Percentiles rank a stretch among this genome's conserved stretches.
Conservation (phyloP, 2,113 vertebrate genomes). For the Prunella fulvescens region DNA sequence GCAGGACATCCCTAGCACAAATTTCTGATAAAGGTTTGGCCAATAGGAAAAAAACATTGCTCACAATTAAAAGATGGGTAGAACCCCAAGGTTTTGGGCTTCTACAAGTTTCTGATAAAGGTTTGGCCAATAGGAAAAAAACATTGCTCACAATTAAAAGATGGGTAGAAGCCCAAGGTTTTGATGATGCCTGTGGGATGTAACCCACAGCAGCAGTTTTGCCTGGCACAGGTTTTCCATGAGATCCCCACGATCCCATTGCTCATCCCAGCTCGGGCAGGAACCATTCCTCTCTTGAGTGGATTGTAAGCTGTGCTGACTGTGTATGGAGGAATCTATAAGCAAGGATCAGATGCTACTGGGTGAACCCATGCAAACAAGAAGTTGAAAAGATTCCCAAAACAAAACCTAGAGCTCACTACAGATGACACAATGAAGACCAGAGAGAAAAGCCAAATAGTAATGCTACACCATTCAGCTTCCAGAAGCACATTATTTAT, state of each 20-base stretch:
- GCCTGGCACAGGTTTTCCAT: neutral
- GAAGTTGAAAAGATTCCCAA: conserved; percentile 83
- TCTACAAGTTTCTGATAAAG: too few relatives aligned
- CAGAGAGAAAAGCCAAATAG: conserved; percentile 85
- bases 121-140: too few relatives aligned
- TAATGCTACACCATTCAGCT: conserved; percentile 85
- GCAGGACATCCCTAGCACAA: neutral
- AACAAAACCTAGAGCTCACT: conserved; percentile 93
- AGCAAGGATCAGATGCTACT: conserved; percentile 84
- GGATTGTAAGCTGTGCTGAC: conserved; percentile 86
- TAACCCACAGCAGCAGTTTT: neutral
- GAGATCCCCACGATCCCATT: neutral
- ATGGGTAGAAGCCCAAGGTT: neutral
- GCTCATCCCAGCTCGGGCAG: neutral
- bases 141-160: neutral
- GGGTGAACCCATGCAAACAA: conserved; percentile 94
- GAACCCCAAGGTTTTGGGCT: neutral
- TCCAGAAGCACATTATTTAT: conserved; percentile 73
- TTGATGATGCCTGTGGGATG: neutral
- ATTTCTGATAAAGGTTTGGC: neutral
- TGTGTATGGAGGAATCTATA: conserved; percentile 85
- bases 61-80: neutral
- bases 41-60: neutral
- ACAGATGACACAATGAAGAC: conserved; percentile 94
- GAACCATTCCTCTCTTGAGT: conserved; percentile 74